Conservation (phyloP, 2,797 vertebrate genomes). For the Cygnus olor region DNA sequence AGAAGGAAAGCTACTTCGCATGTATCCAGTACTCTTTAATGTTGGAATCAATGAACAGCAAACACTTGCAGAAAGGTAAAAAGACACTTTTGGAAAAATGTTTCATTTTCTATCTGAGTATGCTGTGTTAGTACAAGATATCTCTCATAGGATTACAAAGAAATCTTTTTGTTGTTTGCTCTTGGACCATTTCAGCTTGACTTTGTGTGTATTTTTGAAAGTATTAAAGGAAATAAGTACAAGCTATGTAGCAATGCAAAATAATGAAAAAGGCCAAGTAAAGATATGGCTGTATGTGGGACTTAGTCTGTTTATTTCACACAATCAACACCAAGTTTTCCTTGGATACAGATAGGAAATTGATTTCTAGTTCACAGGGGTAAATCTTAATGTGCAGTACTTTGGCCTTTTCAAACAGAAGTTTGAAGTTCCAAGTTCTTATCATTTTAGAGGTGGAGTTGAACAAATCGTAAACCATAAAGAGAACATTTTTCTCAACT, state of each 20-base stretch:
- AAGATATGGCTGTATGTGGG: background rate
- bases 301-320: background rate
- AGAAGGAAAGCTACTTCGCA: constrained; percentile 88
- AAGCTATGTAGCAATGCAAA: background rate
- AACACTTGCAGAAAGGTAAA: constrained; percentile 96
- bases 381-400: background rate
- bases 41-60: constrained; percentile 99
- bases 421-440: background rate
- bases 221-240: background rate
- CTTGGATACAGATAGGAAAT: background rate
- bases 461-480: background rate
- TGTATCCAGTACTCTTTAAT: constrained; percentile 94
- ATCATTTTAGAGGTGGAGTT: background rate
- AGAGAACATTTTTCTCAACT: background rate
- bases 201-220: background rate
- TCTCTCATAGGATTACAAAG: background rate
- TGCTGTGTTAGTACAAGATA: background rate
- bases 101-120: background rate
- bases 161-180: background rate
- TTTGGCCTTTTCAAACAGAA: background rate
- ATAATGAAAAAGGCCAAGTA: background rate
- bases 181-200: background rate
- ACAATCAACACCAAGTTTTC: background rate
- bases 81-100: background rate
- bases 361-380: background rate